These are phyloP conservation scores for Coelopa pilipes DNA, from an alignment of 2,888 invertebrate genomes.

Conservation along the genomic window DNA sequence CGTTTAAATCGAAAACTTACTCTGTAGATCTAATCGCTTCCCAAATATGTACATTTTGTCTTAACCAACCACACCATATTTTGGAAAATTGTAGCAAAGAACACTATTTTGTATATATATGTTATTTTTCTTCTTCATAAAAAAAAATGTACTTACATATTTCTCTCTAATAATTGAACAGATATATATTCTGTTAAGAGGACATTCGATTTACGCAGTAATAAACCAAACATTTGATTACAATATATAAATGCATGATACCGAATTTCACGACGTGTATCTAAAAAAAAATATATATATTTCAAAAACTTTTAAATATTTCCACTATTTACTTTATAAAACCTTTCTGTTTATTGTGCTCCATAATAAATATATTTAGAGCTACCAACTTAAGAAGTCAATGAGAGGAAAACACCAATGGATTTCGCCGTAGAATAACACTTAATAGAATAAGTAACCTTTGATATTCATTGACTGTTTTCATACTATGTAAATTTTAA, in stretches of 20 bases:
- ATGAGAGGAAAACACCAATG: constrained; percentile 80
- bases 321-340: constrained; percentile 58
- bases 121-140: too few species aligned
- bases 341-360: constrained; percentile 87
- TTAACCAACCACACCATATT: constrained; percentile 96
- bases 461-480: constrained; percentile 85
- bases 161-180: background rate
- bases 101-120: too few species aligned
- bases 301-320: background rate
- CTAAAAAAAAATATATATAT: constrained; percentile 45
- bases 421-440: constrained; percentile 74
- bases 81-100: constrained; percentile 62
- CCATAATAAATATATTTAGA: constrained; percentile 93
- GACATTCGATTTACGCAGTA: constrained; percentile 68
- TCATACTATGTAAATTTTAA: constrained; percentile 73
- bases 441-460: constrained; percentile 88
- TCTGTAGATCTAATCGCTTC: constrained; percentile 75
- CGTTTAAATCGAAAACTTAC: too few species aligned
- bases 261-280: constrained; percentile 59
- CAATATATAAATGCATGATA: constrained; percentile 64
- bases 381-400: constrained; percentile 89
- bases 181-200: constrained; percentile 42
- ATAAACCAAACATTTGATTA: constrained; percentile 86
- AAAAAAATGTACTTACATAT: background rate
- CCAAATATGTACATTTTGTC: constrained; percentile 87